A percentile compares a stretch with the other conserved stretches of the same genome.
phyloP scores from a whole-genome alignment of 2,113 vertebrate genomes.

The Glaucomys volans region DNA sequence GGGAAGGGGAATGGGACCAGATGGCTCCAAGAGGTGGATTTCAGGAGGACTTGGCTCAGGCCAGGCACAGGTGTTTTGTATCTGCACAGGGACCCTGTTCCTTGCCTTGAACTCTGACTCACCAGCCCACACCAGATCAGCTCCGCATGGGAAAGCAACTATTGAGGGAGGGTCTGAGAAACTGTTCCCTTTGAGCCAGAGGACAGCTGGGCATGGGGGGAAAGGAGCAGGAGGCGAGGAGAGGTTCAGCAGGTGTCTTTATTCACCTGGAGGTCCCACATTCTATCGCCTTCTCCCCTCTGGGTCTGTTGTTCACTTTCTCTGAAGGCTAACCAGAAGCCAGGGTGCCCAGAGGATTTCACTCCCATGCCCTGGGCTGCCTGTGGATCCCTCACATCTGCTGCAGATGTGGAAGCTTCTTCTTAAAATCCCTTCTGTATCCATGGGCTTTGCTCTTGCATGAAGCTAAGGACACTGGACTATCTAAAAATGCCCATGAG shows the following conservation, averaged over 20 bases:
- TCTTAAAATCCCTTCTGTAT: not conserved
- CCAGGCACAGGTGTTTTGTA: not conserved
- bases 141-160: not conserved
- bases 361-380: not conserved
- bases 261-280: not conserved
- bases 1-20: slow-evolving; percentile 60
- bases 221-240: not conserved
- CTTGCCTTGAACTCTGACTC: slow-evolving; percentile 27
- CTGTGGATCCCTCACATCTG: not conserved
- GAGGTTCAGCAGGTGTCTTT: not conserved
- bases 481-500: not conserved
- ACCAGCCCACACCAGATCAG: not conserved
- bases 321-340: not conserved
- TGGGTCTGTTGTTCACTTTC: not conserved
- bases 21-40: slow-evolving; percentile 75
- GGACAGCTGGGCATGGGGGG: not conserved
- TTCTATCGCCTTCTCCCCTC: not conserved
- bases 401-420: not conserved
- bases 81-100: not conserved
- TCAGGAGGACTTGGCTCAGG: slow-evolving; percentile 74
- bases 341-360: not conserved
- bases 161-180: not conserved
- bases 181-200: not conserved
- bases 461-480: not conserved
- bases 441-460: not conserved